Conservation (phyloP, 2,888 invertebrate species). For the Cheilosia impressa region DNA sequence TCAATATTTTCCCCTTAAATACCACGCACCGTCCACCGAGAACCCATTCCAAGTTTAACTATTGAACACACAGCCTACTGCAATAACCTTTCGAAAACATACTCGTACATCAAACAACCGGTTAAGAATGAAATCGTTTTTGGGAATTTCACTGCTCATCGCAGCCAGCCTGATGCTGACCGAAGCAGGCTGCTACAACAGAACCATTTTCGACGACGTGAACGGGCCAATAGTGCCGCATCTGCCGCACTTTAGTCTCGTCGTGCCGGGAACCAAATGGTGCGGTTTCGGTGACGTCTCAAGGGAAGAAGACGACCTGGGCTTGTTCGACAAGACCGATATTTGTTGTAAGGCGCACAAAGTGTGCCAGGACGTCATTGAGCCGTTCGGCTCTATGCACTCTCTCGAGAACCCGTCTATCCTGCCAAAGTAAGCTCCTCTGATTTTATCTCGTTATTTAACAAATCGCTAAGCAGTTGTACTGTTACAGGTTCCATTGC, state of each 20-base stretch:
- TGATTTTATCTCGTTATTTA: not conserved
- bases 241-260: conserved; percentile 78
- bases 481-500: conserved; percentile 79
- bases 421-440: not conserved
- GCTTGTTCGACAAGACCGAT: conserved; percentile 92
- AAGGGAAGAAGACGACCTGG: conserved; percentile 90
- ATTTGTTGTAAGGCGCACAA: conserved; percentile 95
- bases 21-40: not conserved
- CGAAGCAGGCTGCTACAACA: not conserved
- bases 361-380: conserved; percentile 81
- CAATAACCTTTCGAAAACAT: not conserved
- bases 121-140: not conserved
- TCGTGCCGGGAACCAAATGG: conserved; percentile 91
- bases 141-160: not conserved
- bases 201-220: not conserved
- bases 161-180: not conserved
- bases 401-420: conserved; percentile 31
- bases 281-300: conserved; percentile 93
- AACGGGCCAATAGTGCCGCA: not conserved
- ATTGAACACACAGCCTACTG: not conserved
- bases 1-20: not conserved
- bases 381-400: conserved; percentile 74
- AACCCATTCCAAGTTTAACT: not conserved
- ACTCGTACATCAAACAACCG: not conserved
- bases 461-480: not conserved